Conservation (phyloP, 2,797 vertebrate species). For the Protonibea diacanthus region DNA sequence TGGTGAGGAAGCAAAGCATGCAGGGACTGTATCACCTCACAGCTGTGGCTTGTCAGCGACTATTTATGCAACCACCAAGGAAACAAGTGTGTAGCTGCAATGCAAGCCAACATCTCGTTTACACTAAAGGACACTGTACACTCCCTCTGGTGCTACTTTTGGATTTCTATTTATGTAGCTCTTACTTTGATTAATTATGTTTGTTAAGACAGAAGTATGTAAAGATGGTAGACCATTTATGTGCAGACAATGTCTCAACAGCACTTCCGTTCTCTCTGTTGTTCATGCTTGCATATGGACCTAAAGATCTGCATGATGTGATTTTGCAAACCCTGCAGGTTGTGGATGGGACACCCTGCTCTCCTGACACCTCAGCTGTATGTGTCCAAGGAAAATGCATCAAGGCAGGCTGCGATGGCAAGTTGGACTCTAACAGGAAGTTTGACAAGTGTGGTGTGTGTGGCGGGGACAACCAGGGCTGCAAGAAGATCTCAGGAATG, state of each 20-base stretch:
- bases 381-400: conserved; percentile 98
- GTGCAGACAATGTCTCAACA: not conserved
- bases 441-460: conserved; percentile 96
- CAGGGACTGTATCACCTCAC: conserved; percentile 57
- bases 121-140: conserved; percentile 13
- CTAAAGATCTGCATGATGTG: not conserved
- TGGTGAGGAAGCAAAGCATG: conserved; percentile 29
- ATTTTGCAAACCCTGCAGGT: conserved; percentile 83
- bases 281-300: not conserved
- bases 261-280: not conserved
- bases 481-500: conserved; percentile 95
- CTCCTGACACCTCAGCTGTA: conserved; percentile 93
- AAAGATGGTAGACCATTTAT: not conserved
- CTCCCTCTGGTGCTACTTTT: not conserved
- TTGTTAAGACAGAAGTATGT: conserved; percentile 2
- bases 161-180: conserved; percentile 6
- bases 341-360: conserved; percentile 95
- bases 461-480: conserved; percentile 95
- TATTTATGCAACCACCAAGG: conserved; percentile 62
- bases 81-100: conserved; percentile 50
- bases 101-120: conserved; percentile 27
- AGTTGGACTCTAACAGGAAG: conserved; percentile 94
- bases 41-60: conserved; percentile 65
- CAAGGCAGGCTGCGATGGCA: conserved; percentile 95
- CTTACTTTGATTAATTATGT: conserved; percentile 3